These are phyloP conservation scores for Engystomops pustulosus DNA, from an alignment of 2,113 vertebrate species.

Conservation along the genomic window DNA sequence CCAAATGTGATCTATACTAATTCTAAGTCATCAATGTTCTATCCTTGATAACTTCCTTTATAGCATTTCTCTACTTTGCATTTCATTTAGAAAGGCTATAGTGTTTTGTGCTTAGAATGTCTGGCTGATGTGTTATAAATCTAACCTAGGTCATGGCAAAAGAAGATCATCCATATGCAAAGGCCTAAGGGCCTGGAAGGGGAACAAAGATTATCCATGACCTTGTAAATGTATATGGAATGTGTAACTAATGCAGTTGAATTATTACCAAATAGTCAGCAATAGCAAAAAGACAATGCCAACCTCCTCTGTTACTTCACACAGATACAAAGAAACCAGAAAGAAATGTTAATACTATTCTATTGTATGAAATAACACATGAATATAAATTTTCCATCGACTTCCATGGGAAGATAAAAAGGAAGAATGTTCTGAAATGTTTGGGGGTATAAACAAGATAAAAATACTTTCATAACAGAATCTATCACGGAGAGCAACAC, in stretches of 20 bases:
- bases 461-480: too few species aligned
- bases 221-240: slow-evolving; percentile 16
- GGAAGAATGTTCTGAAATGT: too few species aligned
- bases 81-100: not conserved
- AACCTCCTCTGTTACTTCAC: not conserved
- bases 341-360: not conserved
- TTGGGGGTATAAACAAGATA: too few species aligned
- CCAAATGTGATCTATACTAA: not conserved
- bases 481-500: too few species aligned
- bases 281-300: not conserved
- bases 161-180: not conserved
- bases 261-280: slow-evolving; percentile 14
- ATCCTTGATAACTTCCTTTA: not conserved
- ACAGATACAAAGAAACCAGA: not conserved
- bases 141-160: not conserved
- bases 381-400: not conserved
- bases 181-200: not conserved
- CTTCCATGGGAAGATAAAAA: not conserved
- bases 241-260: slow-evolving; percentile 32
- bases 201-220: not conserved
- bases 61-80: not conserved
- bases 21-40: not conserved
- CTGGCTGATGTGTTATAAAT: not conserved
- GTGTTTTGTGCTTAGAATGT: not conserved
- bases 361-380: not conserved